phyloP scores from a whole-genome alignment of 2,797 vertebrate species.

The Tauraco hartlaubi region DNA sequence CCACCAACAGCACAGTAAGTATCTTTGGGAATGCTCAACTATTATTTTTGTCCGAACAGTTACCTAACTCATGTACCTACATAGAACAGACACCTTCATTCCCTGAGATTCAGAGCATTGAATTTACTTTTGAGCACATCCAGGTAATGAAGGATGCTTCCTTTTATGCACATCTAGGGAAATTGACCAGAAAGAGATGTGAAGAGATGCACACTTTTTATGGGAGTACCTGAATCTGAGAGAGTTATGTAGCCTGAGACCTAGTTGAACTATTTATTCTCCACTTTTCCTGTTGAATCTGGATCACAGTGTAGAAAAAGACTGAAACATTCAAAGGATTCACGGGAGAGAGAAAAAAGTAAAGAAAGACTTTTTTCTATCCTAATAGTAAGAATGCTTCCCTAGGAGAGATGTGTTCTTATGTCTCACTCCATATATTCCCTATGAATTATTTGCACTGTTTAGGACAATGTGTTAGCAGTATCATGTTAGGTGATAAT shows the following conservation, averaged over 20 bases:
- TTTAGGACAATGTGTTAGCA: not conserved
- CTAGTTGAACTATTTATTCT: not conserved
- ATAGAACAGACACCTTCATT: not conserved
- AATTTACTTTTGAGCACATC: not conserved
- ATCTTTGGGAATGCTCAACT: not conserved
- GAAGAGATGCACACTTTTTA: not conserved
- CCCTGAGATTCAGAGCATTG: not conserved
- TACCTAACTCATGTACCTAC: not conserved
- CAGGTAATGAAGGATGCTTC: not conserved
- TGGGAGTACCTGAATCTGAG: not conserved
- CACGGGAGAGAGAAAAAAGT: not conserved
- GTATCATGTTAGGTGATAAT: not conserved
- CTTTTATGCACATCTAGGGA: not conserved
- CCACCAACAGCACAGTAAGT: not conserved
- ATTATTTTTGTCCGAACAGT: not conserved
- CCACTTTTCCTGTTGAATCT: not conserved
- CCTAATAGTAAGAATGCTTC: not conserved
- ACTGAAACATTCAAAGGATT: not conserved
- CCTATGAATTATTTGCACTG: not conserved
- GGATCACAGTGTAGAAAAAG: not conserved
- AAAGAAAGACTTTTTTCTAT: not conserved
- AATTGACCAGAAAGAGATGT: not conserved
- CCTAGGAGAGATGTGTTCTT: not conserved
- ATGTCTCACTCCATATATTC: not conserved
- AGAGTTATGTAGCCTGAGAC: not conserved